A percentile compares a stretch with the other conserved stretches of the same genome.
These are phyloP conservation scores for Danionella dracula DNA, from an alignment of 2,797 vertebrate species.

Conservation along the genomic window DNA sequence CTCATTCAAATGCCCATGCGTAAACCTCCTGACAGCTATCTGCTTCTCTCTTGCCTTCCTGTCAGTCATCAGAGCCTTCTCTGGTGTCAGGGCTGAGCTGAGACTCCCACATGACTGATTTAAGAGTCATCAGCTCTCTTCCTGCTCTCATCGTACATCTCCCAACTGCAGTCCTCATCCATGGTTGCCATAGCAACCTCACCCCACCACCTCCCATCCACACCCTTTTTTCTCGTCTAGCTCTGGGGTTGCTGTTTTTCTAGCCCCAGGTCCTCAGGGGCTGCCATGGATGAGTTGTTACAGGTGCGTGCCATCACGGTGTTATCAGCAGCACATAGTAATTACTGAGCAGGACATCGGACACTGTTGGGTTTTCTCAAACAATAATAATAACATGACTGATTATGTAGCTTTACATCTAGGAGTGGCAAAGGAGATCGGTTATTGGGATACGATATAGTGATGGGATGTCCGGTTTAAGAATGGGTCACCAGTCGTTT, in stretches of 20 bases:
- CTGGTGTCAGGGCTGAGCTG: slow-evolving; percentile 20
- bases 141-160: slow-evolving; percentile 12
- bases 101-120: slow-evolving; percentile 20
- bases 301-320: slow-evolving; percentile 28
- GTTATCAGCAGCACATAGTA: slow-evolving; percentile 31
- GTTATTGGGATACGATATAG: too few species aligned
- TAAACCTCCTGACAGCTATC: slow-evolving; percentile 2
- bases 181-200: slow-evolving; percentile 47
- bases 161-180: slow-evolving; percentile 13
- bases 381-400: slow-evolving; percentile 28
- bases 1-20: background rate
- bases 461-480: too few species aligned
- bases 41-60: slow-evolving; percentile 4
- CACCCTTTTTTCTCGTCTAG: slow-evolving; percentile 19
- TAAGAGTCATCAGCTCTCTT: slow-evolving; percentile 8
- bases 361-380: slow-evolving; percentile 6
- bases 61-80: slow-evolving; percentile 15
- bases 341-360: slow-evolving; percentile 28
- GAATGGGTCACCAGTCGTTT: too few species aligned
- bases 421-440: too few species aligned
- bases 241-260: slow-evolving; percentile 28
- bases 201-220: slow-evolving; percentile 16
- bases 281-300: slow-evolving; percentile 37
- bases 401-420: background rate
- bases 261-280: slow-evolving; percentile 17